These are phyloP conservation scores for Invenusta paracnida DNA, from an alignment of 2,888 invertebrate species.

Conservation along the genomic window DNA sequence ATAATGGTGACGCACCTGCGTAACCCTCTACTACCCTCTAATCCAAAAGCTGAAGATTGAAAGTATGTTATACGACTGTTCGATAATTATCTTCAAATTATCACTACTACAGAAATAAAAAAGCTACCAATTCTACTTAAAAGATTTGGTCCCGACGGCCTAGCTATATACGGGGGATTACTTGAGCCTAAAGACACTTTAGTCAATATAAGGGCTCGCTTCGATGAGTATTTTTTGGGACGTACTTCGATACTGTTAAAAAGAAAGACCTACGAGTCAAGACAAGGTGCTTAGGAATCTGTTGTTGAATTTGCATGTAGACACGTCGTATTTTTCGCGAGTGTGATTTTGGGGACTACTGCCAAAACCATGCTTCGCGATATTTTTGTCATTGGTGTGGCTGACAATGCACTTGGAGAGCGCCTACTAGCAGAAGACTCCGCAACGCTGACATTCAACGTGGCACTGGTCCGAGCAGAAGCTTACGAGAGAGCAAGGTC, in stretches of 20 bases:
- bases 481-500: not conserved
- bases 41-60: not conserved
- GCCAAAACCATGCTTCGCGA: too few species aligned
- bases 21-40: not conserved
- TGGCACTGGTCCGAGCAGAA: not conserved
- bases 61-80: not conserved
- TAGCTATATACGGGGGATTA: not conserved
- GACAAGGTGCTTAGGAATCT: not conserved
- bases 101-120: constrained; percentile 39
- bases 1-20: not conserved
- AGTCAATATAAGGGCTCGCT: not conserved
- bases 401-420: not conserved
- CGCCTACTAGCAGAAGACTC: not conserved
- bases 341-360: not conserved
- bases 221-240: not conserved
- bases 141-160: not conserved
- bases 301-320: not conserved
- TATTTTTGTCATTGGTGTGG: not conserved
- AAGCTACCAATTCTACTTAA: not conserved
- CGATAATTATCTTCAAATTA: constrained; percentile 5
- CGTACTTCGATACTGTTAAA: not conserved
- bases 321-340: not conserved
- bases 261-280: not conserved
- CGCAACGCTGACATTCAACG: not conserved
- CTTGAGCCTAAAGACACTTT: not conserved